These are phyloP conservation scores for Amphipyra tragopoginis DNA, from an alignment of 2,888 invertebrate genomes.

Conservation along the genomic window DNA sequence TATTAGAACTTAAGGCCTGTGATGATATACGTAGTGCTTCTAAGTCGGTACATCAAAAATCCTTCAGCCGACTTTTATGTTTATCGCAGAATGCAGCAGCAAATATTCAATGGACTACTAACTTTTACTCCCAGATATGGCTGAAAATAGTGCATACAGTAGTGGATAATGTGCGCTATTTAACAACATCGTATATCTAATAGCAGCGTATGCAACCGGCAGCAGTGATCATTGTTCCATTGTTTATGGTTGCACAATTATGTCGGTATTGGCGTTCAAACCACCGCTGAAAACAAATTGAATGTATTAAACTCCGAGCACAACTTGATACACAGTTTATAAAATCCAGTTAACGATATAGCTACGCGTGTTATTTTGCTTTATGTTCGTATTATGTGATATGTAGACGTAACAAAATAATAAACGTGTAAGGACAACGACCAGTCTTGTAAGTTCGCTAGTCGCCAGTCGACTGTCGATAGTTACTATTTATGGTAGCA, in stretches of 20 bases:
- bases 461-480: constrained; percentile 26
- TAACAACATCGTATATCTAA: constrained; percentile 55
- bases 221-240: constrained; percentile 75
- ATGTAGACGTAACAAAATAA: constrained; percentile 51
- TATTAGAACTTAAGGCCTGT: too few species aligned
- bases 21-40: too few species aligned
- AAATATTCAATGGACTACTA: constrained; percentile 5
- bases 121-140: constrained; percentile 30
- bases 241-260: constrained; percentile 77
- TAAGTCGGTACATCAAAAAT: background rate
- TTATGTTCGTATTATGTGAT: constrained; percentile 71
- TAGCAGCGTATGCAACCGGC: constrained; percentile 54
- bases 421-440: constrained; percentile 43
- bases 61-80: background rate
- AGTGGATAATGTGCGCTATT: constrained; percentile 49
- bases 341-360: constrained; percentile 74
- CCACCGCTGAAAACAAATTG: constrained; percentile 79
- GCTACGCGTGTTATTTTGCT: constrained; percentile 77
- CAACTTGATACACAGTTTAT: constrained; percentile 74
- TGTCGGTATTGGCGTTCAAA: constrained; percentile 64
- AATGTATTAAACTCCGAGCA: constrained; percentile 76
- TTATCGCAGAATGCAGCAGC: background rate
- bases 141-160: constrained; percentile 45
- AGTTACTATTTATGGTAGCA: constrained; percentile 30
- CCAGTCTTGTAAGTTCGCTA: constrained; percentile 46